Percentiles rank a stretch among this genome's conserved stretches.
Conservation (phyloP, 2,797 vertebrate species). For the Sebastolobus altivelis region DNA sequence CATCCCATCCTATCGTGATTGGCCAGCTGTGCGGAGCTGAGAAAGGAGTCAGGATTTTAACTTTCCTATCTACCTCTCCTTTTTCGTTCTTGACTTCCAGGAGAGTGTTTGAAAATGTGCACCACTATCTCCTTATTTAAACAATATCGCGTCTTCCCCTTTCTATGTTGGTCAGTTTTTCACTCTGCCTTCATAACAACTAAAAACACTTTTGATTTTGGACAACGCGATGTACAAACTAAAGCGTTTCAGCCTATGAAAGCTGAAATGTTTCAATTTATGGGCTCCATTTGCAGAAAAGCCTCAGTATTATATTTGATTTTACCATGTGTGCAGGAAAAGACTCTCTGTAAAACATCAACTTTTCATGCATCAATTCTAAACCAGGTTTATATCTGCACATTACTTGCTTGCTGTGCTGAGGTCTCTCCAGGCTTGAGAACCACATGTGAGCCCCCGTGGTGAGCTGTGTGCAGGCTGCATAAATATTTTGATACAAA, state of each 20-base stretch:
- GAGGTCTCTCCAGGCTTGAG: conserved; percentile 38
- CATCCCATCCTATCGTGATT: neutral
- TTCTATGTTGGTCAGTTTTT: neutral
- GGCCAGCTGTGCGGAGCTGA: neutral
- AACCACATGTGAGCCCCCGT: conserved; percentile 32
- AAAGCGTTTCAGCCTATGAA: too few species aligned
- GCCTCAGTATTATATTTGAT: conserved; percentile 8
- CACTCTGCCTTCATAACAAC: neutral
- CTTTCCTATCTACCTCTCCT: too few species aligned
- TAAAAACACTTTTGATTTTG: neutral
- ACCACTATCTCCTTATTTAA: too few species aligned
- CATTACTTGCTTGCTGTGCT: conserved; percentile 42
- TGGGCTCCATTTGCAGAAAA: neutral
- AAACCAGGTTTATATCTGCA: conserved; percentile 40
- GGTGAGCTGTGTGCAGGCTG: conserved; percentile 41
- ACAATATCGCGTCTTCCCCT: too few species aligned
- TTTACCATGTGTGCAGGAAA: conserved; percentile 9
- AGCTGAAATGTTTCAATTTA: neutral
- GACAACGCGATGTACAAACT: neutral
- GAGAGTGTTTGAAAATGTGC: too few species aligned
- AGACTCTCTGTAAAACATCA: conserved; percentile 15
- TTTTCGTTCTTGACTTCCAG: too few species aligned
- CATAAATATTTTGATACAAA: conserved; percentile 52
- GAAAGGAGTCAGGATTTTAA: neutral
- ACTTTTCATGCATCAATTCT: conserved; percentile 25